Base-by-base conservation (phyloP, 2,113 vertebrate genomes). In the Phalacrocorax aristotelis region DNA sequence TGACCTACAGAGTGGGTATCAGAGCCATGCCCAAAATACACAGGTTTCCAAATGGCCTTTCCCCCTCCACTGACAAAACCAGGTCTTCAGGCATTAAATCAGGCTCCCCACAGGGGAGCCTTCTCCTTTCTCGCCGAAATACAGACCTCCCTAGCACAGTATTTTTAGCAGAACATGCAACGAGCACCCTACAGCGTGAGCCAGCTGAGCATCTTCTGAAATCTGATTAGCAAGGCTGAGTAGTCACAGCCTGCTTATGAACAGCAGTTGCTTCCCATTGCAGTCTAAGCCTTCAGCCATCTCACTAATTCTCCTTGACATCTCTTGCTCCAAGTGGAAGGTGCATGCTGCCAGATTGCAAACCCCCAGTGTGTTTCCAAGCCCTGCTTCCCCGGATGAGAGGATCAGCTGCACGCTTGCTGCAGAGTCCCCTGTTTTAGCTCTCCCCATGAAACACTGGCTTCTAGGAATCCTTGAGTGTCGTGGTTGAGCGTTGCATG, bases 221-320 rank as follows among this genome's bases (percentile, higher is more conserved):
- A 93, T 61, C 54, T 40, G 74, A 94, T 87, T 80, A 91, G 78
- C 49, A 44, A 80, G 81, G 87, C 84, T 91, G 89, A 87, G 84
- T 1, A 68, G 91, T 49, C 95, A 49, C 83, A 89, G 92, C 88
- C 88, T 71, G 83, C 85, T 60, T 3, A 14, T 7, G n/a, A 95
- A 4, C 80, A 92, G 80, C 86, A 55, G 68, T 77, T 34, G 83
- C 83, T 92, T 91, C 80, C 83, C 91, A 9, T 4, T 11, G 61
- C 72, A 9, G 76, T 9, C 46, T 46, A 8, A 75, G 62, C 16
- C 89, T 77, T 46, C 81, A 85, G 81, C 2, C 91, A 70, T 62
- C 65, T 85, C 69, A 5, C 87, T 93, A 72, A 91, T 74, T 66
- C 81, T 80, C 75, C 75, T 36, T 64, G 93, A 77, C 91, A 11